Conservation (phyloP, 2,797 vertebrate species). For the Pseudochaenichthys georgianus region DNA sequence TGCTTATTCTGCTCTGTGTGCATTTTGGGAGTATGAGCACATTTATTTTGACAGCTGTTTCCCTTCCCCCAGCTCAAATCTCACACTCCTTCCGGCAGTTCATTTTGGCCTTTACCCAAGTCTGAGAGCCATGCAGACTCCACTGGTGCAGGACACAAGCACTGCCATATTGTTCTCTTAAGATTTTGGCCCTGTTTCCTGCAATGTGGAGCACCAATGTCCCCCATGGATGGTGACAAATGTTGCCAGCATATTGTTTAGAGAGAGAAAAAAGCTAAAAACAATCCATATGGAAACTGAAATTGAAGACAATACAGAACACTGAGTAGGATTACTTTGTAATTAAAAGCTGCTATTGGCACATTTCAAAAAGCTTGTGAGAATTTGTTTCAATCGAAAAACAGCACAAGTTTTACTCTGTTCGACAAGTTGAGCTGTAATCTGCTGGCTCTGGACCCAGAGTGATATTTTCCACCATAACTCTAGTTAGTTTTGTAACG, state of each 20-base stretch:
- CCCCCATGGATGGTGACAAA: constrained; percentile 48
- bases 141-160: constrained; percentile 66
- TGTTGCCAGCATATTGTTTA: constrained; percentile 72
- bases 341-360: constrained; percentile 67
- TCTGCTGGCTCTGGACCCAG: constrained; percentile 34
- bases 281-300: constrained; percentile 69
- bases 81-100: constrained; percentile 60
- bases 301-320: constrained; percentile 46
- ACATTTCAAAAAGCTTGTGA: constrained; percentile 48
- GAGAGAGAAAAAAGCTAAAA: constrained; percentile 51
- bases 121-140: constrained; percentile 58
- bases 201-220: constrained; percentile 54
- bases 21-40: constrained; percentile 55
- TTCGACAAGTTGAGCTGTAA: constrained; percentile 39
- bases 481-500: background rate
- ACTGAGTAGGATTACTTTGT: constrained; percentile 51
- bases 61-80: constrained; percentile 42
- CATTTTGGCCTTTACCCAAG: constrained; percentile 68
- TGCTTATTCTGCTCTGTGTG: constrained; percentile 59
- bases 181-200: constrained; percentile 70
- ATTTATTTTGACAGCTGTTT: constrained; percentile 63
- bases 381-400: constrained; percentile 40
- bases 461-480: constrained; percentile 14
- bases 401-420: constrained; percentile 26
- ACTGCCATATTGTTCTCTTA: constrained; percentile 72